These are phyloP conservation scores for Hylia prasina DNA, from an alignment of 2,113 vertebrate species.

Conservation along the genomic window DNA sequence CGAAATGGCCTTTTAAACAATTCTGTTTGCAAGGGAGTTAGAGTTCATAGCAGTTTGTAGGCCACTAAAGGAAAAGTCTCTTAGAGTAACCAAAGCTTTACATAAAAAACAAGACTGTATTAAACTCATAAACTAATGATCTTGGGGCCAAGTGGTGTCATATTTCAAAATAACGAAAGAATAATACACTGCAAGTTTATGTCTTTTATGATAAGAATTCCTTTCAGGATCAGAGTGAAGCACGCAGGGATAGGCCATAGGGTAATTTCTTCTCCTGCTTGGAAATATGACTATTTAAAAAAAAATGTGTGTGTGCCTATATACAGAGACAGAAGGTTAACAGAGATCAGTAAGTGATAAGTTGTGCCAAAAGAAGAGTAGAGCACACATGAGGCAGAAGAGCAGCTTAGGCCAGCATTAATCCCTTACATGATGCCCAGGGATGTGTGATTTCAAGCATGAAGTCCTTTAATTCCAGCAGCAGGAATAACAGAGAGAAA, in stretches of 20 bases:
- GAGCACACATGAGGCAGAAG: accelerated
- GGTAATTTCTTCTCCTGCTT: background rate
- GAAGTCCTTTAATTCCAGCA: background rate
- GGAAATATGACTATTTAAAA: background rate
- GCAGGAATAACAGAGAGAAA: background rate
- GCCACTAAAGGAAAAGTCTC: background rate
- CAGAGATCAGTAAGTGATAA: background rate
- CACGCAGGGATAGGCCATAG: background rate
- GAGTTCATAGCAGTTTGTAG: background rate
- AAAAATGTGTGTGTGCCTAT: background rate
- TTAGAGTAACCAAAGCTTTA: background rate
- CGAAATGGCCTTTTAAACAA: background rate
- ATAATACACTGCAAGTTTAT: background rate
- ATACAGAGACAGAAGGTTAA: background rate
- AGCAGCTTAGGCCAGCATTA: background rate
- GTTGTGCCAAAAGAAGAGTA: background rate
- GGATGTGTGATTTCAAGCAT: accelerated
- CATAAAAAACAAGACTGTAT: background rate
- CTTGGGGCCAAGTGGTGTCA: background rate
- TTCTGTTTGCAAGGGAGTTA: background rate
- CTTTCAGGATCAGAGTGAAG: background rate
- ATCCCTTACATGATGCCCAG: accelerated
- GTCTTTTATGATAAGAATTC: background rate
- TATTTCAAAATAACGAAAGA: slow-evolving; percentile 9
- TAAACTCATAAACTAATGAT: background rate